phyloP scores from a whole-genome alignment of 2,113 vertebrate species.

The Propithecus coquereli region DNA sequence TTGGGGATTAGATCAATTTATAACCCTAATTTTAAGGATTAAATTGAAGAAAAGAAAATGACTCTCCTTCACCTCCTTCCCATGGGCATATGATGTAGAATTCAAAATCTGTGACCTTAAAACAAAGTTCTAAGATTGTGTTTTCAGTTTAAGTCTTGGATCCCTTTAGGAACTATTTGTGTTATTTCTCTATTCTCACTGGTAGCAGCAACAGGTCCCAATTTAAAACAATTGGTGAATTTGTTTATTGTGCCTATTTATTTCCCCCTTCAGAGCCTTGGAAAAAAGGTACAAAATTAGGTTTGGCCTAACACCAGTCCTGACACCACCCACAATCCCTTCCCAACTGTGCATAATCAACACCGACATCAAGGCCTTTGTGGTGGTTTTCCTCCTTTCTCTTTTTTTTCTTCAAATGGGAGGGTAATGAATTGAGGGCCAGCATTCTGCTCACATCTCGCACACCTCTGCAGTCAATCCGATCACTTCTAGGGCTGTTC shows the following conservation, averaged over 20 bases:
- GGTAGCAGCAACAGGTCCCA: conserved; percentile 23
- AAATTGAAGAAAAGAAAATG: conserved; percentile 8
- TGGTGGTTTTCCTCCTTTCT: background rate
- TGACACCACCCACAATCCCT: background rate
- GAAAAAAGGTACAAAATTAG: conserved; percentile 41
- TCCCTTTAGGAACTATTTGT: background rate
- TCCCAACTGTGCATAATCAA: background rate
- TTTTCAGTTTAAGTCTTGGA: conserved; percentile 31
- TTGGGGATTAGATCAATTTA: background rate
- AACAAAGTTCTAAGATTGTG: conserved; percentile 1
- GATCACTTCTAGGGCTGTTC: conserved; percentile 27
- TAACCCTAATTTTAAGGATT: conserved; percentile 14
- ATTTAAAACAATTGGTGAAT: conserved; percentile 2
- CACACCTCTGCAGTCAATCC: conserved; percentile 41
- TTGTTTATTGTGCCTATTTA: conserved; percentile 17
- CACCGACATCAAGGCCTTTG: background rate
- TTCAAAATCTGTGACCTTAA: background rate
- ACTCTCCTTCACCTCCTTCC: background rate
- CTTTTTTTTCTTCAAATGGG: background rate
- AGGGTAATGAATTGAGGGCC: background rate
- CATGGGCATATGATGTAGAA: background rate
- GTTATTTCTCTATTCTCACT: background rate
- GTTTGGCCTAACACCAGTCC: background rate
- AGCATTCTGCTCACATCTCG: conserved; percentile 50
- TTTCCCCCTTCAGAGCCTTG: background rate